phyloP scores from a whole-genome alignment of 2,797 vertebrate genomes.

The Xenentodon cancila region DNA sequence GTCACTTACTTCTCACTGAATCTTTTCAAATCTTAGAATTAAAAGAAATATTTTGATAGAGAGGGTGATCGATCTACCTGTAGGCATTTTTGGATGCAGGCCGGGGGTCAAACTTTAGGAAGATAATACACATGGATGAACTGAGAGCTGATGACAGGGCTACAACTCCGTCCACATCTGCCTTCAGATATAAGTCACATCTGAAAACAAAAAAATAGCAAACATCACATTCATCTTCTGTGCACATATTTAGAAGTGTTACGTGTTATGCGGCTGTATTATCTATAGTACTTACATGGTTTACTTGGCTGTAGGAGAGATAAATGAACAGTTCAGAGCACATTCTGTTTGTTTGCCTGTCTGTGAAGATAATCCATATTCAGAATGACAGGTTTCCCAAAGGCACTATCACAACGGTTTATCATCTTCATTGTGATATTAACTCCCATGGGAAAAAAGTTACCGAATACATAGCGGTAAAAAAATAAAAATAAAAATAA shows the following conservation, averaged over 20 bases:
- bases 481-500: neutral
- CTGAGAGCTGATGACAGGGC: conserved; percentile 30
- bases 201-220: conserved; percentile 40
- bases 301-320: conserved; percentile 13
- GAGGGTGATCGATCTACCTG: conserved; percentile 83
- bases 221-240: neutral
- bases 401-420: too few relatives aligned
- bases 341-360: conserved; percentile 15
- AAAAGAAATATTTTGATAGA: neutral
- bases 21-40: neutral
- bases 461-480: neutral
- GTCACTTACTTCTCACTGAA: neutral
- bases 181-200: conserved; percentile 47
- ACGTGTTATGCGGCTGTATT: too few relatives aligned
- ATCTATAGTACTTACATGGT: conserved; percentile 12
- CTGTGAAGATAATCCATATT: too few relatives aligned
- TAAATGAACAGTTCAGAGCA: conserved; percentile 2
- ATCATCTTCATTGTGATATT: neutral
- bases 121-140: conserved; percentile 96
- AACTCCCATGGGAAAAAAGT: conserved; percentile 8
- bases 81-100: conserved; percentile 97
- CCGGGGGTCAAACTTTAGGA: conserved; percentile 97
- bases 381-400: too few relatives aligned
- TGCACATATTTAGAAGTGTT: neutral
- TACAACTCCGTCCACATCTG: conserved; percentile 58